Base-by-base conservation (phyloP, 2,113 vertebrate genomes). In the Astur gentilis region DNA sequence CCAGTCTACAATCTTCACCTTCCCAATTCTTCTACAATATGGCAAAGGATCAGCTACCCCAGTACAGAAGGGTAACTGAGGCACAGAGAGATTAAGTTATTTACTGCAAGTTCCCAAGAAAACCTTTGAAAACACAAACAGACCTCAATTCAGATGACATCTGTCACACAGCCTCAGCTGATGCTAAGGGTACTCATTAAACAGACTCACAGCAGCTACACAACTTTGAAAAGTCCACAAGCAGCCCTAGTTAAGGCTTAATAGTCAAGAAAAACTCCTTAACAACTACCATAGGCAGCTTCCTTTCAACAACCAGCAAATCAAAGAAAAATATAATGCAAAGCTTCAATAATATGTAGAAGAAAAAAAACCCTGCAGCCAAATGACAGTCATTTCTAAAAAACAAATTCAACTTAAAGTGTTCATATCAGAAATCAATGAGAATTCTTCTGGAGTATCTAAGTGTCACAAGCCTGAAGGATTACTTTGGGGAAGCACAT, bases 381-480 rank as follows among this genome's bases (percentile, higher is more conserved):
- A 87, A 79, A n/a, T 44, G 20, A 54, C 40, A 73, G 13, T 64
- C 5, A 32, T 49, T 78, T 70, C 16, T 65, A 78, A 87, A 83
- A 93, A 62, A 29, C 40, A 70, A 64, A 15, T 75, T 89, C 25
- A 22, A 8, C 57, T 49, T 52, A 34, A 95, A 14, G 31, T 65
- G 34, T 49, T 69, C 13, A 3, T 38, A 80, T 11, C 16, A 45
- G 58, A 83, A 83, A 95, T 65, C 80, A 67, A 4, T 60, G 3
- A 50, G 13, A 65, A 20, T 7, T 86, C 17, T 85, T 80, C 66
- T 38, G 32, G 31, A 87, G 40, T 49, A 91, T 76, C n/a, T 40
- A 89, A 5, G 0, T 34, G 34, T 49, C 69, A 89, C 34, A 62
- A 0, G 0, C 15, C 61, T 29, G 34, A 85, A 61, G 26, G 42